These are phyloP conservation scores for Cyprichromis sp. DNA, from an alignment of 2,113 vertebrate genomes.

Conservation along the genomic window DNA sequence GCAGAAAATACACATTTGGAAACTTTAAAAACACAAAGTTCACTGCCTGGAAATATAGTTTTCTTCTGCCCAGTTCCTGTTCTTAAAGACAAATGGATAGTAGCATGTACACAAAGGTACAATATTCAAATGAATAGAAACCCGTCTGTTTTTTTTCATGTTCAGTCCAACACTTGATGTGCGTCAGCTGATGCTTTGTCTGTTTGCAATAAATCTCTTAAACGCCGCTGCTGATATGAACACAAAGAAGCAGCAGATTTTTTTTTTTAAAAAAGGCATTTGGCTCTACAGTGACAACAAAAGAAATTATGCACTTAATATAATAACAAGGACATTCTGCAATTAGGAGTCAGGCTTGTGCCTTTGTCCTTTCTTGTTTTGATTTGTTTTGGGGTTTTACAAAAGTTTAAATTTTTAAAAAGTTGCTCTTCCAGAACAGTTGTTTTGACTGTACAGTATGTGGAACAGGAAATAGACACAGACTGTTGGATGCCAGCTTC, in stretches of 20 bases:
- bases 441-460: background rate
- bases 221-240: background rate
- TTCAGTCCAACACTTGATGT: background rate
- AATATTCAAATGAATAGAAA: background rate
- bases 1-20: background rate
- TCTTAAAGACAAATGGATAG: background rate
- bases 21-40: background rate
- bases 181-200: background rate
- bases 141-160: background rate
- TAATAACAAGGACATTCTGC: background rate
- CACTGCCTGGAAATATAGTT: background rate
- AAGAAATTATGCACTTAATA: background rate
- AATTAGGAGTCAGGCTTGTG: background rate
- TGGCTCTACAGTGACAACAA: background rate
- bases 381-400: background rate
- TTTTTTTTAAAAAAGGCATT: rapidly evolving
- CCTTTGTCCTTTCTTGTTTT: background rate
- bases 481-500: background rate
- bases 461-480: background rate
- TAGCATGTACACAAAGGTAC: background rate
- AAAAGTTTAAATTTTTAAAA: background rate
- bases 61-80: background rate
- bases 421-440: background rate
- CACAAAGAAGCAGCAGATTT: background rate
- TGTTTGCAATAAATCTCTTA: background rate